phyloP scores from a whole-genome alignment of 2,797 vertebrate genomes.

The Parauchenoglanis punctatus region DNA sequence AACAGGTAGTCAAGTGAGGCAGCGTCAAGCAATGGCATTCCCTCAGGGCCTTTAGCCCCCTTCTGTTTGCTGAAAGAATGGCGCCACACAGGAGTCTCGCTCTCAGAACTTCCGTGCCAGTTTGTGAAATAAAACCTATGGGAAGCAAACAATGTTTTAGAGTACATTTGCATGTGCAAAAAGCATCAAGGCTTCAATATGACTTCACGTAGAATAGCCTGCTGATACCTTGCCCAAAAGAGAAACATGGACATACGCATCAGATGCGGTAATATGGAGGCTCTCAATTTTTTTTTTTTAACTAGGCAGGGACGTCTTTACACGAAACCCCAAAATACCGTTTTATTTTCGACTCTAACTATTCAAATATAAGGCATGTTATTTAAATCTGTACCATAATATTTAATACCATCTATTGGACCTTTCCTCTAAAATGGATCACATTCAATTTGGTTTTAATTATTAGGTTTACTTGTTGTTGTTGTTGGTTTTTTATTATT shows the following conservation, averaged over 20 bases:
- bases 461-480: not conserved
- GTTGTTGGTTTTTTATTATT: not conserved
- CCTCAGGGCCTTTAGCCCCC: slow-evolving; percentile 78
- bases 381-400: not conserved
- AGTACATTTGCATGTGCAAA: not conserved
- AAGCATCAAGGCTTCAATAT: too few relatives aligned
- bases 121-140: slow-evolving; percentile 93
- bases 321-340: not conserved
- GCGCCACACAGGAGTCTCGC: slow-evolving; percentile 88
- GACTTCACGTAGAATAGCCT: not conserved
- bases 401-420: not conserved
- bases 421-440: not conserved
- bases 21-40: slow-evolving; percentile 88
- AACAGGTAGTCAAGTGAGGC: slow-evolving; percentile 91
- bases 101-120: slow-evolving; percentile 96
- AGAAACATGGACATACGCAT: not conserved
- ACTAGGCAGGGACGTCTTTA: not conserved
- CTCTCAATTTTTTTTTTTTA: not conserved
- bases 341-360: not conserved
- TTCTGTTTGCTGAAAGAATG: slow-evolving; percentile 87
- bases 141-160: slow-evolving; percentile 8
- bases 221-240: not conserved
- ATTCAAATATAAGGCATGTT: not conserved
- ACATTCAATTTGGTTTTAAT: not conserved
- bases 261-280: not conserved